Percentiles rank a stretch among this genome's conserved stretches.
These are phyloP conservation scores for Gryllus bimaculatus DNA, from an alignment of 1,140 invertebrate genomes.

Conservation along the genomic window DNA sequence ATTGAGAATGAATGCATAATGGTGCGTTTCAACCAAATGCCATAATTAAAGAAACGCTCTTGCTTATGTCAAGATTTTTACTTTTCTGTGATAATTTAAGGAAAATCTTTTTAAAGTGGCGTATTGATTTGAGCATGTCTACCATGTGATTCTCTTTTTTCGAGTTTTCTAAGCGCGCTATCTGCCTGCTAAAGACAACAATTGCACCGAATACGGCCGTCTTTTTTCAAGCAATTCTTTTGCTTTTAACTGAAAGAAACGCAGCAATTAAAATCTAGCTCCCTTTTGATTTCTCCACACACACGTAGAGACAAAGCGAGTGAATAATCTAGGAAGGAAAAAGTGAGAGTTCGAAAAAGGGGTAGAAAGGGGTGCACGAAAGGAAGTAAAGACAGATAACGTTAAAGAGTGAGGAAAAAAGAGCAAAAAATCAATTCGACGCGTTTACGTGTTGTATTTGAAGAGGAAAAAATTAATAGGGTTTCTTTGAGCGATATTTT, in stretches of 20 bases:
- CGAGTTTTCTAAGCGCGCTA: not conserved
- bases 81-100: not conserved
- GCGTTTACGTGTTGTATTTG: not conserved
- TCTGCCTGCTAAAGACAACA: not conserved
- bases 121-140: not conserved
- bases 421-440: not conserved
- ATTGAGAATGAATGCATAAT: not conserved
- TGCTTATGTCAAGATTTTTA: not conserved
- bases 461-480: slow-evolving; percentile 5
- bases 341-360: not conserved
- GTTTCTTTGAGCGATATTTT: slow-evolving; percentile 5
- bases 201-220: not conserved
- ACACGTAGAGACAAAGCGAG: not conserved
- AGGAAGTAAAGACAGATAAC: not conserved
- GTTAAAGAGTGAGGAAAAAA: not conserved
- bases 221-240: not conserved
- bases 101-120: not conserved
- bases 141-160: not conserved
- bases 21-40: not conserved
- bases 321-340: not conserved
- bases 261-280: slow-evolving; percentile 1
- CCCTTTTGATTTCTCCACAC: not conserved
- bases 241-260: not conserved
- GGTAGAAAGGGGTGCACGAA: not conserved
- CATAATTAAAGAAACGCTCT: not conserved